phyloP scores from a whole-genome alignment of 2,113 vertebrate species.

The Cololabis saira region DNA sequence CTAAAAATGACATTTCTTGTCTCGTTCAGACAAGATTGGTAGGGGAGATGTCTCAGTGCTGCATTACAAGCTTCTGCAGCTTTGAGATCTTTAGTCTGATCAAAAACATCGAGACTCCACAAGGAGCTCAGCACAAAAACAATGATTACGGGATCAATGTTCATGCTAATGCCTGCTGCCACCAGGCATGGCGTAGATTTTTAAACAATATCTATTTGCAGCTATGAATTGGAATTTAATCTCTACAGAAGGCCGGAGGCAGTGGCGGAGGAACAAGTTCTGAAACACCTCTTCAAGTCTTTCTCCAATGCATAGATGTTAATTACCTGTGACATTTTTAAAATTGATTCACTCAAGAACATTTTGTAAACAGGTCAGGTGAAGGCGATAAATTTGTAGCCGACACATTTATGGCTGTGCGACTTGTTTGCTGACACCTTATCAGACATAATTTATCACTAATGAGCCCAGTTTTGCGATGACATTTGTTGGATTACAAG shows the following conservation, averaged over 20 bases:
- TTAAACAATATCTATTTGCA: conserved; percentile 32
- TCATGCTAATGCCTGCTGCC: conserved; percentile 41
- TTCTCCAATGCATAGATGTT: neutral
- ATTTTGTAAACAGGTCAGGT: conserved; percentile 2
- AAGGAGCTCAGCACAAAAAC: conserved; percentile 50
- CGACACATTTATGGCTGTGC: neutral
- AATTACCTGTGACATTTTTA: conserved; percentile 24
- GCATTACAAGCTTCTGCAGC: conserved; percentile 34
- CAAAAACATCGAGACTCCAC: conserved; percentile 49
- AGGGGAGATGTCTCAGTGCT: conserved; percentile 46
- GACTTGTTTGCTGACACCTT: neutral
- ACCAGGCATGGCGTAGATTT: conserved; percentile 20
- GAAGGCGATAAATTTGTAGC: conserved; percentile 3
- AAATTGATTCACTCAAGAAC: conserved; percentile 17
- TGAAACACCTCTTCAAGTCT: neutral
- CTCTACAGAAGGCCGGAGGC: neutral
- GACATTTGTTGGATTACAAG: conserved; percentile 2
- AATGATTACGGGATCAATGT: conserved; percentile 51
- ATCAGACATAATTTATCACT: conserved; percentile 3
- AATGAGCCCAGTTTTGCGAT: neutral
- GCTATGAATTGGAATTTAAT: conserved; percentile 8
- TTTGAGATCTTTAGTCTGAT: conserved; percentile 52
- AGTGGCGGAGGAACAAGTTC: neutral
- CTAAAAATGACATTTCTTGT: conserved; percentile 58
- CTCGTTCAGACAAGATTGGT: conserved; percentile 55